Evolutionary conservation across 2,888 invertebrate genomes (phyloP), one percentile per base, ranked within the genome.

Genomic region (Capitulum mitella): DNA sequence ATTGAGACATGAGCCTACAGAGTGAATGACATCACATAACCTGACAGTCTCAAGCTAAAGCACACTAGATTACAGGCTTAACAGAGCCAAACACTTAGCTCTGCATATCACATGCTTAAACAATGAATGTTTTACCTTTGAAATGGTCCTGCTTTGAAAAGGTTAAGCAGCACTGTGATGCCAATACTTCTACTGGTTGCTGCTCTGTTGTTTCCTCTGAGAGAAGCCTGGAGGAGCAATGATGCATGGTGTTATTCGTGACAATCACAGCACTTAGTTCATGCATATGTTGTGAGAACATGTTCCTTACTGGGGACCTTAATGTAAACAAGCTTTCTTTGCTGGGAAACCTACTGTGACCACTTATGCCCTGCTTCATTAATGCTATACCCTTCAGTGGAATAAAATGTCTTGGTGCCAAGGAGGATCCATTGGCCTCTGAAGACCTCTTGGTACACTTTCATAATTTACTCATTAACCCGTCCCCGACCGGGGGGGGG

Each of bases 131-230:
- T 87, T 86, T 85, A 91, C 91, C 87, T 87, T 93, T 93, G 84
- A 93, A 94, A 85, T 91, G 91, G 83, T 94, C 93, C 78, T 90
- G 89, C 85, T 91, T 91, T 37, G 90, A 89, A 85, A 95, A 94
- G 82, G 90, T 90, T 84, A 92, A 93, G 84, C 92, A 92, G 70
- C 94, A 88, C 84, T 92, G 92, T 82, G 89, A 88, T 78, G 92
- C 91, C 83, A 95, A 89, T 75, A 89, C 89, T 83, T 95, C 95
- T 84, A 95, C 88, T 46, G 90, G 90, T 84, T 92, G 91, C 79
- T 89, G 89, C 84, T 92, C 92, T 48, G 92, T 90, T 80, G 90
- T 91, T 85, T 91, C 91, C 84, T 91, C 91, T 81, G 91, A 91
- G 83, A 93, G 88, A 83, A 92, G 88, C 84, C 92, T 92, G 85